These are phyloP conservation scores for Aphrocallistes beatrix DNA, from an alignment of 37 sponge, comb jelly and placozoan species.

Conservation along the genomic window DNA sequence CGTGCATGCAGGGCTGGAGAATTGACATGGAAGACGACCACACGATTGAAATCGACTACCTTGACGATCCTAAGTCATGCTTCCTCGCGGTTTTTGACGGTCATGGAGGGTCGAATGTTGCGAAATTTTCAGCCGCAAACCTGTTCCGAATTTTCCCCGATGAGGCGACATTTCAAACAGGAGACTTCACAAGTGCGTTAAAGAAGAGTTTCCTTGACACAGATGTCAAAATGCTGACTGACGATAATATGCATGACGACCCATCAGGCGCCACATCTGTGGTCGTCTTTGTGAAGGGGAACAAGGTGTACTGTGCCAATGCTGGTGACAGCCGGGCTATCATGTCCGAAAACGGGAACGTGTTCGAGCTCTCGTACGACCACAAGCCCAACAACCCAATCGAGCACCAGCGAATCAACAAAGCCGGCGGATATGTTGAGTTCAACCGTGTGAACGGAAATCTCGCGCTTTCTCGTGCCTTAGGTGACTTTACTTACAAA, in stretches of 20 bases:
- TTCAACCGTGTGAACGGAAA: conserved; percentile 85
- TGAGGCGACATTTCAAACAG: conserved; percentile 5
- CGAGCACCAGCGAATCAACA: conserved; percentile 53
- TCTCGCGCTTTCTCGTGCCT: conserved; percentile 79
- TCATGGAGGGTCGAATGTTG: conserved; percentile 47
- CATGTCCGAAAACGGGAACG: conserved; percentile 42
- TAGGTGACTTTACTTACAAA: conserved; percentile 89
- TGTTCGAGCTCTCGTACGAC: conserved; percentile 61
- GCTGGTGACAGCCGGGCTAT: conserved; percentile 80
- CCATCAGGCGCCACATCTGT: conserved; percentile 70
- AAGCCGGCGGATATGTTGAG: conserved; percentile 85
- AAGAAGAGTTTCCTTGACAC: conserved; percentile 30
- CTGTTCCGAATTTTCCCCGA: neutral
- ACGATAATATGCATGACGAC: conserved; percentile 22
- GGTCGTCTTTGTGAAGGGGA: conserved; percentile 43
- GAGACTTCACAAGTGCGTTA: conserved; percentile 28
- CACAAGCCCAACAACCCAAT: conserved; percentile 73
- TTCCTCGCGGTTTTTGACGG: conserved; percentile 84
- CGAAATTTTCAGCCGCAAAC: neutral
- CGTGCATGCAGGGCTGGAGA: conserved; percentile 81
- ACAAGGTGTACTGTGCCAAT: conserved; percentile 73
- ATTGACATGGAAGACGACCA: conserved; percentile 77
- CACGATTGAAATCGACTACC: conserved; percentile 23
- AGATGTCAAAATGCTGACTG: conserved; percentile 34
- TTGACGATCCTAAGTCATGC: conserved; percentile 30